Evolutionary conservation across 2,797 vertebrate genomes (phyloP).

Genomic region (Pitangus sulphuratus): DNA sequence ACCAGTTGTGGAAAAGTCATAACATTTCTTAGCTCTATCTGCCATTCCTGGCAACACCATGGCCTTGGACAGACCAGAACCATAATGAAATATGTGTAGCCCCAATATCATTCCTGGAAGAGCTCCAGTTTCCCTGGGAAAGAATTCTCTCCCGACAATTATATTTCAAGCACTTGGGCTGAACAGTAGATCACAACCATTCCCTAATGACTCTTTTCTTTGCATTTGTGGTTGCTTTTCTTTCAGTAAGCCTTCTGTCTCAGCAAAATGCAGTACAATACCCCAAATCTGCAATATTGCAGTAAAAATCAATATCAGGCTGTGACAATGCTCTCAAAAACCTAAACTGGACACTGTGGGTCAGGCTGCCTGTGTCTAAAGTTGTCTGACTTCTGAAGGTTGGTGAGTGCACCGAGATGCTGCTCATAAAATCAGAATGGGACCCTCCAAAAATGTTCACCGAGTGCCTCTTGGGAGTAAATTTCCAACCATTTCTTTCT

Average conservation of each 20-base stretch:
- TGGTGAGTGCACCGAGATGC: not conserved
- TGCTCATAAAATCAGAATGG: not conserved
- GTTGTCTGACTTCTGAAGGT: not conserved
- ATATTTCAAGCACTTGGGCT: not conserved
- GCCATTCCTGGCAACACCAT: not conserved
- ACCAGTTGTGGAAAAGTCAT: not conserved
- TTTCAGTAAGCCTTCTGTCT: not conserved
- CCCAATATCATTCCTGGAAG: not conserved
- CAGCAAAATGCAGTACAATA: not conserved
- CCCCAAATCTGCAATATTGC: not conserved
- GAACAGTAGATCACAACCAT: not conserved
- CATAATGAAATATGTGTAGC: accelerated
- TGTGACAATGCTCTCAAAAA: not conserved
- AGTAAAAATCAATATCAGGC: not conserved
- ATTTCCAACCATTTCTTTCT: not conserved
- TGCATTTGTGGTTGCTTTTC: not conserved
- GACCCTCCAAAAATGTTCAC: not conserved
- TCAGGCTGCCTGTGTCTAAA: not conserved
- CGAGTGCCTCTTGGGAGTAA: not conserved
- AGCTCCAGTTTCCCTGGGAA: not conserved
- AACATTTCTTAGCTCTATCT: not conserved
- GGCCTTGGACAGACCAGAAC: not conserved
- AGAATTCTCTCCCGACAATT: not conserved
- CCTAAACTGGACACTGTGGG: not conserved
- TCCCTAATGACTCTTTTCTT: not conserved